Conservation (phyloP, 2,888 invertebrate genomes). For the Drosophila nr. perissopoda region DNA sequence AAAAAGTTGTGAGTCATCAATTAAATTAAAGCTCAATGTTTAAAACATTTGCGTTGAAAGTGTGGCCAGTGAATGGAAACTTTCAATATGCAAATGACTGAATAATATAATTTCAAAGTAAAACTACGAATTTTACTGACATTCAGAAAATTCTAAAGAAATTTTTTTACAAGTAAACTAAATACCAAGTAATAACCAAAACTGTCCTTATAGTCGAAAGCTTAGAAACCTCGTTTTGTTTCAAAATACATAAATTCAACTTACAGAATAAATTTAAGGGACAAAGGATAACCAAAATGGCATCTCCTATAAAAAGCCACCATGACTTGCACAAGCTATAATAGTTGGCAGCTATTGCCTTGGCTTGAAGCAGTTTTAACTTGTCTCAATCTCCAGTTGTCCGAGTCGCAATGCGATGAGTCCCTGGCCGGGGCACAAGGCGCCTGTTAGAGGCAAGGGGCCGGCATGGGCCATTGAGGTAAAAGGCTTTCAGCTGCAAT, state of each 20-base stretch:
- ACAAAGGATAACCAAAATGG: neutral
- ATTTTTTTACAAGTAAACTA: neutral
- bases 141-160: neutral
- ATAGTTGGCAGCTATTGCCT: slow-evolving; percentile 2
- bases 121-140: neutral
- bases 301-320: neutral
- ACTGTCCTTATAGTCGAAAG: neutral
- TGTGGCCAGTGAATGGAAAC: neutral
- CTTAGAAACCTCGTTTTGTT: neutral
- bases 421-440: neutral
- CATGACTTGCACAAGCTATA: neutral
- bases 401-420: neutral
- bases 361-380: neutral
- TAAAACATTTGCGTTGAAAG: neutral
- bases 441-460: slow-evolving; percentile 7
- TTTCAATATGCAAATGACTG: neutral
- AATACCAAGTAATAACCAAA: neutral
- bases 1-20: neutral
- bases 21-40: neutral
- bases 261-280: neutral
- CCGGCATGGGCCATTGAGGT: slow-evolving; percentile 23
- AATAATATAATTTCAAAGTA: neutral
- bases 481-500: slow-evolving; percentile 45
- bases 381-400: neutral
- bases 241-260: neutral